A percentile compares a stretch with the other conserved stretches of the same genome.
These are phyloP conservation scores for Parnassius orleans DNA, from an alignment of 2,888 invertebrate species.

Conservation along the genomic window DNA sequence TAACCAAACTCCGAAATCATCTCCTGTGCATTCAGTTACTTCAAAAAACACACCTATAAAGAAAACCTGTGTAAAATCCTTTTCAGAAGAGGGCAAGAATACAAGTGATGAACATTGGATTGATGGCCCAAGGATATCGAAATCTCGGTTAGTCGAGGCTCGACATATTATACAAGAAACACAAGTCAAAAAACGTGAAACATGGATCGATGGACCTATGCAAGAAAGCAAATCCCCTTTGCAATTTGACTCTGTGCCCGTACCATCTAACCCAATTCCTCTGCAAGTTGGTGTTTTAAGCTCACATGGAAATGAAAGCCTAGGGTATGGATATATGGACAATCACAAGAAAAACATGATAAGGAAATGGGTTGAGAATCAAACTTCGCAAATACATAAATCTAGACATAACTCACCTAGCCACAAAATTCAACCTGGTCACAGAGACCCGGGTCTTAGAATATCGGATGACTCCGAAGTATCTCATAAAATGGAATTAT, in stretches of 20 bases:
- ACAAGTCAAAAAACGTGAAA: constrained; percentile 90
- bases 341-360: constrained; percentile 96
- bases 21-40: constrained; percentile 70
- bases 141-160: constrained; percentile 90
- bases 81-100: constrained; percentile 62
- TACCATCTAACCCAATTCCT: constrained; percentile 76
- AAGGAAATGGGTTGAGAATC: constrained; percentile 95
- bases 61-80: constrained; percentile 68
- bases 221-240: constrained; percentile 80
- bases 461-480: constrained; percentile 51
- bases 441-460: constrained; percentile 54
- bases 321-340: constrained; percentile 94
- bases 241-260: constrained; percentile 79
- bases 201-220: constrained; percentile 98
- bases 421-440: constrained; percentile 52
- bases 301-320: constrained; percentile 70
- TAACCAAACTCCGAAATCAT: constrained; percentile 77
- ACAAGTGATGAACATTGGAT: constrained; percentile 96
- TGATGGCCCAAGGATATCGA: constrained; percentile 95
- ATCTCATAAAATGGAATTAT: constrained; percentile 68
- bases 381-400: constrained; percentile 90
- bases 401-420: constrained; percentile 81
- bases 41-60: constrained; percentile 79
- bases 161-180: constrained; percentile 89
- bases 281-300: constrained; percentile 68